Evolutionary conservation across 35 echinoderm and acorn worm genomes (phyloP).

Genomic region (Heliocidaris tuberculata): DNA sequence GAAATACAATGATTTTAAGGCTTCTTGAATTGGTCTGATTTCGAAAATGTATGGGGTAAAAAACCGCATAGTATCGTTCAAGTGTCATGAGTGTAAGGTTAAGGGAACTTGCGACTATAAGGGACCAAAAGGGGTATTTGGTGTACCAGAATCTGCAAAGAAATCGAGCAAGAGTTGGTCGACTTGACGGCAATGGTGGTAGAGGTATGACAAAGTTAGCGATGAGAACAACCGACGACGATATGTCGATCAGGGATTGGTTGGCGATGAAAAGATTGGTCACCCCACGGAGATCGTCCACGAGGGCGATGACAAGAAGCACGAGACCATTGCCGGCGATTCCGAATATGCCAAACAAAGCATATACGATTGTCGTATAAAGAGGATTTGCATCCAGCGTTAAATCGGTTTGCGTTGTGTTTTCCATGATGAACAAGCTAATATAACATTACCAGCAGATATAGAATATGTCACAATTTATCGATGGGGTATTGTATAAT

Average conservation of each 20-base stretch:
- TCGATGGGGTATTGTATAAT: too few relatives aligned
- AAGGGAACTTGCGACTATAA: constrained; percentile 46
- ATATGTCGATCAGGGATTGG: constrained; percentile 76
- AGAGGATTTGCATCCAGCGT: neutral
- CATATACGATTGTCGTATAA: neutral
- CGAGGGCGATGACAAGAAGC: constrained; percentile 19
- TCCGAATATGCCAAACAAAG: constrained; percentile 40
- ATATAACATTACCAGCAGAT: too few relatives aligned
- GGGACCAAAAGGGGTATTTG: constrained; percentile 48
- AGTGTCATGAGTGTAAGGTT: constrained; percentile 57
- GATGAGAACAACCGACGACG: constrained; percentile 54
- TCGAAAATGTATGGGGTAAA: constrained; percentile 43
- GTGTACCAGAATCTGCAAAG: constrained; percentile 55
- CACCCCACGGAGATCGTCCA: neutral
- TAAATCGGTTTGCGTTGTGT: neutral
- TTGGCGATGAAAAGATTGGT: constrained; percentile 79
- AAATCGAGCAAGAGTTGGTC: neutral
- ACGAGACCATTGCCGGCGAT: constrained; percentile 55
- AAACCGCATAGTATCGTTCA: constrained; percentile 55
- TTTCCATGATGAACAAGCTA: neutral
- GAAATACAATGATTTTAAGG: neutral
- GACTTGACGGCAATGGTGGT: neutral
- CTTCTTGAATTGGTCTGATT: neutral
- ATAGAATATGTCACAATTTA: too few relatives aligned
- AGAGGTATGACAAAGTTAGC: constrained; percentile 26